Percentiles rank a stretch among this genome's conserved stretches.
Conservation (phyloP, 2,888 invertebrate genomes). For the Drepanosiphum platanoidis region DNA sequence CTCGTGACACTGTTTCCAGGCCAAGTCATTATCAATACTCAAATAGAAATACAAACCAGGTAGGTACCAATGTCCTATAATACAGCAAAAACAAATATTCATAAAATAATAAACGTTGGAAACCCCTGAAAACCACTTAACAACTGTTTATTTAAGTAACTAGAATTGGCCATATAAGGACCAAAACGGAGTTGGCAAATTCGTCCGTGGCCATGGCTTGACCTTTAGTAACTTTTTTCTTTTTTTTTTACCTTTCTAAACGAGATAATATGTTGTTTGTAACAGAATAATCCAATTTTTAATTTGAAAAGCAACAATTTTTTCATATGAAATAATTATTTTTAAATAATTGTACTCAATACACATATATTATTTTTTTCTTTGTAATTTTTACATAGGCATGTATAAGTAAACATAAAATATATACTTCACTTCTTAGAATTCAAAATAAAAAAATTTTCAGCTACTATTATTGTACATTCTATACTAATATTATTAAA, state of each 20-base stretch:
- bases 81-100: constrained; percentile 41
- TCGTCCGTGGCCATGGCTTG: constrained; percentile 46
- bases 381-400: neutral
- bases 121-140: constrained; percentile 56
- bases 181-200: constrained; percentile 46
- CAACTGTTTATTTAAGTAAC: constrained; percentile 55
- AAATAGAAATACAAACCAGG: neutral
- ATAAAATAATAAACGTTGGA: constrained; percentile 36
- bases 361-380: neutral
- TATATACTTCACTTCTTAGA: neutral
- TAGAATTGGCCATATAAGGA: constrained; percentile 58
- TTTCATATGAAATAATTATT: neutral
- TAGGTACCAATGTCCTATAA: no score
- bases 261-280: neutral
- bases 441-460: neutral
- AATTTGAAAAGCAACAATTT: neutral
- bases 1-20: constrained; percentile 58
- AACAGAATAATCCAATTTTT: neutral
- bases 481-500: no score
- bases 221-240: constrained; percentile 29
- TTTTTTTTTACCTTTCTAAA: constrained; percentile 49
- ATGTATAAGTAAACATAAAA: neutral
- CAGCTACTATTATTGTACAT: neutral
- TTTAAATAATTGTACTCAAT: neutral
- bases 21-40: constrained; percentile 48